These are phyloP conservation scores for Catocala sponsa DNA, from an alignment of 2,888 invertebrate species.

Conservation along the genomic window DNA sequence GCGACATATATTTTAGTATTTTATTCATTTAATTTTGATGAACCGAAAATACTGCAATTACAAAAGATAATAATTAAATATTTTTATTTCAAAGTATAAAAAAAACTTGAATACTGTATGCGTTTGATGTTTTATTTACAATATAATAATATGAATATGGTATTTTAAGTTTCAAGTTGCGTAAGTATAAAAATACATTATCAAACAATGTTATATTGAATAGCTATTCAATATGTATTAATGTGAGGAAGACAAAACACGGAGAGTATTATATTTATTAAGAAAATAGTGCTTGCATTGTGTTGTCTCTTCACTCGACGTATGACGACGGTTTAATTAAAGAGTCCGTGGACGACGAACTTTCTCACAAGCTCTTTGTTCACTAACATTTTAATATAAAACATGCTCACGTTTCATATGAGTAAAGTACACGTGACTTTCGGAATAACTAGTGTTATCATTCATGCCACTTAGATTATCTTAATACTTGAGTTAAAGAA, in stretches of 20 bases:
- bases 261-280: neutral
- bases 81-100: too few species aligned
- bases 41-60: too few species aligned
- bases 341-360: slow-evolving; percentile 6
- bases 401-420: slow-evolving; percentile 5
- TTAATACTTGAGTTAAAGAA: neutral
- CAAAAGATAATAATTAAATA: too few species aligned
- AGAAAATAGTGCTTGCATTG: neutral
- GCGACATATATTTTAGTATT: too few species aligned
- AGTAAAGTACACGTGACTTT: slow-evolving; percentile 2
- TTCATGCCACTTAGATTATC: neutral
- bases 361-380: slow-evolving; percentile 11
- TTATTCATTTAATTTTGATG: too few species aligned
- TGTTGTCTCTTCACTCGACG: neutral
- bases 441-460: slow-evolving; percentile 8
- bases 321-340: slow-evolving; percentile 14
- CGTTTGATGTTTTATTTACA: too few species aligned
- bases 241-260: neutral
- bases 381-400: slow-evolving; percentile 13
- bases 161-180: too few species aligned
- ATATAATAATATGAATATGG: too few species aligned
- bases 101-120: too few species aligned
- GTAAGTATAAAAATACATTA: too few species aligned
- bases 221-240: too few species aligned
- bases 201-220: too few species aligned